Conservation (phyloP, 2,888 invertebrate genomes). For the Phalangium opilio region DNA sequence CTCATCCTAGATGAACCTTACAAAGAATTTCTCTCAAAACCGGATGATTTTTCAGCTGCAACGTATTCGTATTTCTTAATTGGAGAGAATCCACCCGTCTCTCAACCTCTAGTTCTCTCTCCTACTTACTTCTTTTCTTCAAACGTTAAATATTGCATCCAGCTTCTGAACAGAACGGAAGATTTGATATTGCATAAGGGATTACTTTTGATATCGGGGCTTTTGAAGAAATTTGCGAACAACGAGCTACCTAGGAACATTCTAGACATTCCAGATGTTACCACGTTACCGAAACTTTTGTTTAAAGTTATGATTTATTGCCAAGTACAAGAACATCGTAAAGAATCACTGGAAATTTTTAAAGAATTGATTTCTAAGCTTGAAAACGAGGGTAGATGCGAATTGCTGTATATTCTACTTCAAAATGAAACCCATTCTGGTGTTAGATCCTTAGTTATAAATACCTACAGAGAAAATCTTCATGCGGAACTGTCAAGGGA, state of each 20-base stretch:
- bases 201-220: constrained; percentile 39
- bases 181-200: constrained; percentile 47
- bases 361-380: constrained; percentile 50
- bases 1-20: constrained; percentile 22
- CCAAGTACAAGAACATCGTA: constrained; percentile 44
- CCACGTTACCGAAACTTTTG: constrained; percentile 44
- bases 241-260: constrained; percentile 36
- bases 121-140: constrained; percentile 47
- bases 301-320: constrained; percentile 52
- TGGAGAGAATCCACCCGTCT: constrained; percentile 41
- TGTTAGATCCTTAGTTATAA: constrained; percentile 53
- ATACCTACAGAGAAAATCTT: constrained; percentile 45
- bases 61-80: constrained; percentile 53
- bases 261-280: constrained; percentile 45
- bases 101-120: constrained; percentile 49
- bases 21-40: constrained; percentile 27
- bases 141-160: constrained; percentile 42
- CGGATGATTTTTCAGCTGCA: constrained; percentile 39
- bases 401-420: constrained; percentile 50
- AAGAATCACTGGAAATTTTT: constrained; percentile 45
- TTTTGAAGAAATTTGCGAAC: constrained; percentile 36
- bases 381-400: constrained; percentile 50
- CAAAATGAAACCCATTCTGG: constrained; percentile 52
- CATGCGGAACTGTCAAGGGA: not conserved
- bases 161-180: constrained; percentile 41